Evolutionary conservation across 2,888 invertebrate genomes (phyloP).

Genomic region (Notocelia uddmanniana): DNA sequence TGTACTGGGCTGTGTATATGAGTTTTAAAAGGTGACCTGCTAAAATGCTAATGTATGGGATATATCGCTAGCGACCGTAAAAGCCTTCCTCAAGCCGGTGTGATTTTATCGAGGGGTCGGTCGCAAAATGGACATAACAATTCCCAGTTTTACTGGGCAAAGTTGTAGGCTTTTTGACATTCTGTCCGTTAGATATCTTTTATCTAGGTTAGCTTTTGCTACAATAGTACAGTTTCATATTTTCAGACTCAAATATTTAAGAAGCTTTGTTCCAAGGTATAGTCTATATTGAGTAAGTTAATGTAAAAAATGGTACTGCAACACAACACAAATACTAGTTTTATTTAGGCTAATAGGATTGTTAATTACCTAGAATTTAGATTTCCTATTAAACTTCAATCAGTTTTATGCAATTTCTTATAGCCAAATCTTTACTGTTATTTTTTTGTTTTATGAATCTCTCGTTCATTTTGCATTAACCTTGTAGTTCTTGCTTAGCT

Average conservation of each 20-base stretch:
- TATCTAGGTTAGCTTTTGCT: neutral
- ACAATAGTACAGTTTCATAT: too few species aligned
- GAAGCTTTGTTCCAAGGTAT: too few species aligned
- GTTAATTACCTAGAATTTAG: neutral
- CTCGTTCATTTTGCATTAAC: neutral
- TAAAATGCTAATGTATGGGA: conserved; percentile 15
- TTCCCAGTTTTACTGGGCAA: conserved; percentile 24
- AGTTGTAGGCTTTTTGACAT: neutral
- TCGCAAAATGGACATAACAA: conserved; percentile 35
- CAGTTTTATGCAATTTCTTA: neutral
- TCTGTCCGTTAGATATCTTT: neutral
- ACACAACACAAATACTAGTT: conserved; percentile 7
- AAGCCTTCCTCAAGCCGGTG: conserved; percentile 10
- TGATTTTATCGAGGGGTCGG: conserved; percentile 32
- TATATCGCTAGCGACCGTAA: conserved; percentile 10
- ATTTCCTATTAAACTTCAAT: neutral
- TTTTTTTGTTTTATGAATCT: neutral
- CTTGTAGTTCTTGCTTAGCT: neutral
- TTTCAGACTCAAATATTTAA: neutral
- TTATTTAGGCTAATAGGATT: conserved; percentile 26
- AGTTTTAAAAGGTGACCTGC: conserved; percentile 1
- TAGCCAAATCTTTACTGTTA: neutral
- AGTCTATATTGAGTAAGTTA: too few species aligned
- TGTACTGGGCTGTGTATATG: neutral
- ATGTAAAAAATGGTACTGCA: neutral